phyloP scores from a whole-genome alignment of 2,113 vertebrate species.

The Perognathus longimembris region DNA sequence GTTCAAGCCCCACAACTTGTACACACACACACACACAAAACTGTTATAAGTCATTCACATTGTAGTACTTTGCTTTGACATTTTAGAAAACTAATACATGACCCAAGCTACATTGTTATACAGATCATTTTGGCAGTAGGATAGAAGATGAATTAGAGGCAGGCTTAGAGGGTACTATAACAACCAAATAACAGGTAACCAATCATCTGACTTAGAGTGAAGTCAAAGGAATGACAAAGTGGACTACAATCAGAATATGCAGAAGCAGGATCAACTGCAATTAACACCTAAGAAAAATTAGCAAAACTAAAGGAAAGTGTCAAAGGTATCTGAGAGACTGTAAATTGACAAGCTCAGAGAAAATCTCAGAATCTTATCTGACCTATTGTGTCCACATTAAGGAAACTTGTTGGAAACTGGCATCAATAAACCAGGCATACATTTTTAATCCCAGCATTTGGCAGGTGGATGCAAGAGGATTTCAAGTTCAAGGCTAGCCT shows the following conservation, averaged over 20 bases:
- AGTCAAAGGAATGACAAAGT: background rate
- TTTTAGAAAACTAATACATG: background rate
- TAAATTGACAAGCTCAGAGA: conserved; percentile 43
- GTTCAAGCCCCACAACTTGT: no score
- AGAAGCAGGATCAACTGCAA: background rate
- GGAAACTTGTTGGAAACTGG: conserved; percentile 34
- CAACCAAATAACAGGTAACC: conserved; percentile 14
- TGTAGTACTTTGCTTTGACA: background rate
- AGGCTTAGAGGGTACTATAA: background rate
- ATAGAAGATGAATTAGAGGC: background rate
- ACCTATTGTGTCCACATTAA: conserved; percentile 13
- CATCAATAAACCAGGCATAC: background rate
- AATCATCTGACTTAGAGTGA: background rate
- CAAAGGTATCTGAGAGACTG: conserved; percentile 51
- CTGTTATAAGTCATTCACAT: background rate
- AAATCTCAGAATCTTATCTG: conserved; percentile 17
- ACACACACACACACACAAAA: no score
- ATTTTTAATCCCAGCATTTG: no score
- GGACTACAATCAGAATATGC: background rate
- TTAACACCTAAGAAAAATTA: background rate
- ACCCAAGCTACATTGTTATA: conserved; percentile 27
- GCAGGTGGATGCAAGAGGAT: no score
- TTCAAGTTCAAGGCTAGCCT: no score
- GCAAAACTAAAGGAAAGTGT: conserved; percentile 27
- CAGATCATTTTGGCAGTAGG: background rate